Base-by-base conservation (phyloP, 2,797 vertebrate species). In the Kryptopterus vitreolus region DNA sequence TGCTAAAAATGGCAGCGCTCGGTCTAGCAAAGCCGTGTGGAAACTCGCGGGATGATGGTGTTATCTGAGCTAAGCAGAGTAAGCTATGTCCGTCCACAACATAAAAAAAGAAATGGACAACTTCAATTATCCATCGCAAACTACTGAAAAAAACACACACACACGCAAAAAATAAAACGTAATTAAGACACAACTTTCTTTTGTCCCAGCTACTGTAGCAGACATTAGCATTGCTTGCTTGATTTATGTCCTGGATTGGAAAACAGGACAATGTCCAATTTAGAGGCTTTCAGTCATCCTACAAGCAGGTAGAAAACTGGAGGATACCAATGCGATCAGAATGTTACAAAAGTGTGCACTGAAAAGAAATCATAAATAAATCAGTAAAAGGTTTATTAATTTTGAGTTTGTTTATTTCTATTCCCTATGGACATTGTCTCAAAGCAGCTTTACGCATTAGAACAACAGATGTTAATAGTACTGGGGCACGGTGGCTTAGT, bases 21-120 rank as follows among this genome's bases (percentile, higher is more conserved):
- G 16, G 31, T 31, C 48, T 76, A 7, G 68, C 38, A 26, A 24
- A 48, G 74, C 48, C 70, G 35, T 55, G 24, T 26, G 20, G 50
- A 35, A 16, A 24, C 43, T 31, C 46, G 57, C 20, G 20, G 48
- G 33, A 46, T 57, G 57, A 38, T 12, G 48, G 29, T 65, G 71
- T 74, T 50, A 55, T 65, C 53, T 33, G 69, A 22, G 69, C 50
- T 13, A 18, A 71, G 69, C 69, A 71, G 69, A 29, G 26, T 33
- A 52, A 20, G 65, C 31, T 11, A 11, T 50, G 35, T n/a, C 55
- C 55, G 8, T 61, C 66, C 77, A 61, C 66, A 71, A 70, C 61
- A 20, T 38, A 50, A 35, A 77, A 53, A 46, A 61, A 77, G 35
- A 46, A 29, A 48, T n/a, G n/a, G 24, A 2, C n/a, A 50, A 48